These are phyloP conservation scores for Drosophila prostipennis DNA, from an alignment of 2,888 invertebrate species.

Conservation along the genomic window DNA sequence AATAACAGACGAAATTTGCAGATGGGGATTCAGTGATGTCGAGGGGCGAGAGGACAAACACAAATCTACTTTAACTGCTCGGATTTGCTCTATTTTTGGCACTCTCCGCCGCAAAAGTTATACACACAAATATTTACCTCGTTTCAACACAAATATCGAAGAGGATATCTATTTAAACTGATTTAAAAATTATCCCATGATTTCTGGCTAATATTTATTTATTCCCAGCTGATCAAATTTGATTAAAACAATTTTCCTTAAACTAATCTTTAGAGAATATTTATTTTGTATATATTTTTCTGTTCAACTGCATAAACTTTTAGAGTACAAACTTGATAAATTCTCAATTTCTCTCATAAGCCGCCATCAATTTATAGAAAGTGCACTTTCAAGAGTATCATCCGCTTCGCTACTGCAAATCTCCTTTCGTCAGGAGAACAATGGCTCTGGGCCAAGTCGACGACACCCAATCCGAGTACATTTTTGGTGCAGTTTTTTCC, in stretches of 20 bases:
- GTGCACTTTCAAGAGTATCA: constrained; percentile 9
- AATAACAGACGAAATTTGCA: constrained; percentile 54
- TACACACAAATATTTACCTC: constrained; percentile 2
- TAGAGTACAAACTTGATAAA: neutral
- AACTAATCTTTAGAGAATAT: too few relatives aligned
- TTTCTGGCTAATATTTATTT: too few relatives aligned
- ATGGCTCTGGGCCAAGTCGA: constrained; percentile 62
- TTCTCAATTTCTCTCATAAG: neutral
- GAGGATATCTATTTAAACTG: too few relatives aligned
- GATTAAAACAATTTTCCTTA: too few relatives aligned
- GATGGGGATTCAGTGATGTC: constrained; percentile 3
- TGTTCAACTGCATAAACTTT: neutral
- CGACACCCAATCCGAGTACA: constrained; percentile 34
- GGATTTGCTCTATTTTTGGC: constrained; percentile 15
- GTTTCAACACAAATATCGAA: neutral
- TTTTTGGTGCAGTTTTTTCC: constrained; percentile 30
- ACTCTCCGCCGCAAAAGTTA: neutral
- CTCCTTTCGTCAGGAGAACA: constrained; percentile 38
- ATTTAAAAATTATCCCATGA: too few relatives aligned
- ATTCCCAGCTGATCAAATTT: too few relatives aligned
- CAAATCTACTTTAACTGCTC: constrained; percentile 32
- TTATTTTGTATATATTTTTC: neutral
- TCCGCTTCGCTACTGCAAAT: constrained; percentile 7
- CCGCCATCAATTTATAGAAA: too few relatives aligned
- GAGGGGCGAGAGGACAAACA: constrained; percentile 14